phyloP scores from a whole-genome alignment of 1,140 invertebrate species.

The Pteromalus puparum region DNA sequence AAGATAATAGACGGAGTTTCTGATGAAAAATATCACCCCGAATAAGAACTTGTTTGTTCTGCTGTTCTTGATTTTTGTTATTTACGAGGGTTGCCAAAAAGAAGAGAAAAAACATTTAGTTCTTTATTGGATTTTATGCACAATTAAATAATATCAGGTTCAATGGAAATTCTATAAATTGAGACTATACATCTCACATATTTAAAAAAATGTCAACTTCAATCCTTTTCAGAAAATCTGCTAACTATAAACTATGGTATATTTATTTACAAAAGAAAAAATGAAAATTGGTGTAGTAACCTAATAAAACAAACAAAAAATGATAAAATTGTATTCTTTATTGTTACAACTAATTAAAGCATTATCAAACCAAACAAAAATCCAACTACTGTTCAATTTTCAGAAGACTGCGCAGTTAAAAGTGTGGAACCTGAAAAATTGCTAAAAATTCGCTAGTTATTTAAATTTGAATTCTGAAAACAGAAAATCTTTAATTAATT shows the following conservation, averaged over 20 bases:
- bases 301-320: background rate
- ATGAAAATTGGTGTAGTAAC: background rate
- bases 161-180: too few relatives aligned
- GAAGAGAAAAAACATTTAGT: too few relatives aligned
- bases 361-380: background rate
- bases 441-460: background rate
- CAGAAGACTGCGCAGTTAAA: background rate
- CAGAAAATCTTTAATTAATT: background rate
- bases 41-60: background rate
- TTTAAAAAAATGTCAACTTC: too few relatives aligned
- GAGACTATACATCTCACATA: too few relatives aligned
- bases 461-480: background rate
- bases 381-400: background rate
- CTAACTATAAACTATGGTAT: background rate
- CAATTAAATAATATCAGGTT: too few relatives aligned
- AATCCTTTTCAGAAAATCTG: background rate
- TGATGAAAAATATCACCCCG: background rate
- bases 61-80: too few relatives aligned
- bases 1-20: conserved; percentile 47
- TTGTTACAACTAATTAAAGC: background rate
- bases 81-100: too few relatives aligned
- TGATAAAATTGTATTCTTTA: background rate
- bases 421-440: background rate
- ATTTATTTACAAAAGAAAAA: background rate
- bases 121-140: too few relatives aligned